phyloP scores from a whole-genome alignment of 2,113 vertebrate species.

The Pseudopodoces humilis region DNA sequence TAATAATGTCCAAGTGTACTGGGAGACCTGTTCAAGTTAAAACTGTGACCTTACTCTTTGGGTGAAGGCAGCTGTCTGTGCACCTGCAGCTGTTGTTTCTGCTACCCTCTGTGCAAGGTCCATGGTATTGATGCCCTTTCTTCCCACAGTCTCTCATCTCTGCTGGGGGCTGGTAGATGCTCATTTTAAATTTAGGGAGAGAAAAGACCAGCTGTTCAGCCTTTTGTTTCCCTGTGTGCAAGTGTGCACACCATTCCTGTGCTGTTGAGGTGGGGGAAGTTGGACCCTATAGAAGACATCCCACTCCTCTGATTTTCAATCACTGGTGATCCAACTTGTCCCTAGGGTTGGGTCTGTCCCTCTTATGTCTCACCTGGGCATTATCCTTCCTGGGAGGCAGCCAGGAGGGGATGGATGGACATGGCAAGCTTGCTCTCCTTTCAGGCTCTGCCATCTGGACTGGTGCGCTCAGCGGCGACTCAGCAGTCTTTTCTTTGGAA shows the following conservation, averaged over 20 bases:
- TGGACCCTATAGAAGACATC: background rate
- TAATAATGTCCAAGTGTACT: background rate
- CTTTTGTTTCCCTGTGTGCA: background rate
- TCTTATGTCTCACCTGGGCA: background rate
- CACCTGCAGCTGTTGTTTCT: background rate
- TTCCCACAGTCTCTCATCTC: background rate
- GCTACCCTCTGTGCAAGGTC: background rate
- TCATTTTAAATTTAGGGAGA: background rate
- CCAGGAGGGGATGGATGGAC: background rate
- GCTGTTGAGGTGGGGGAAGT: background rate
- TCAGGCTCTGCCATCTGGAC: background rate
- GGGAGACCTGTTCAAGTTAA: background rate
- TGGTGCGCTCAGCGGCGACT: background rate
- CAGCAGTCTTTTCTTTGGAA: conserved; percentile 36
- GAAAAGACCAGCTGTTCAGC: background rate
- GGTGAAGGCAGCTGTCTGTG: background rate
- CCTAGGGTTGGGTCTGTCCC: background rate
- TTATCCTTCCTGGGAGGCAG: background rate
- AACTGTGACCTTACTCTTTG: background rate
- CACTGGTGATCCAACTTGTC: background rate
- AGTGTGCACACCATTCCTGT: background rate
- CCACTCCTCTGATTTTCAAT: background rate
- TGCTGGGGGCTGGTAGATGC: background rate
- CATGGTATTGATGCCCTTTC: background rate
- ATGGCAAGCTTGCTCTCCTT: background rate